Evolutionary conservation across 2,113 vertebrate species (phyloP).

Genomic region (Nothoprocta pentlandii): DNA sequence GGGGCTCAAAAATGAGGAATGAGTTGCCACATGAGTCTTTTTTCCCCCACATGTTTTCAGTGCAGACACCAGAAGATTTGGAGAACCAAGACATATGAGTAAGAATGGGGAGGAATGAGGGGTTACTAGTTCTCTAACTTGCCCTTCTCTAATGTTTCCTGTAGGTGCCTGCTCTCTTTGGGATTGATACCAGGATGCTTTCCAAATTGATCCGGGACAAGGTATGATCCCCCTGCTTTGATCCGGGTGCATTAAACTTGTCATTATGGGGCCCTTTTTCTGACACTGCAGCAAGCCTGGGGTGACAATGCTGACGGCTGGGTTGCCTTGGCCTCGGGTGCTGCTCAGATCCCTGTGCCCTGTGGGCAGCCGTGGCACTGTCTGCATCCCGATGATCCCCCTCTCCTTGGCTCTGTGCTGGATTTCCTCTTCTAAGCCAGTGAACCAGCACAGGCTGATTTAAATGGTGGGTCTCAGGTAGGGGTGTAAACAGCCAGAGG

Average conservation of each 20-base stretch:
- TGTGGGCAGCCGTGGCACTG: not conserved
- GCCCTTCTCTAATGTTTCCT: not conserved
- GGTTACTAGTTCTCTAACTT: not conserved
- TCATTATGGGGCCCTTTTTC: not conserved
- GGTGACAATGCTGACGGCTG: not conserved
- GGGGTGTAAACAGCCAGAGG: not conserved
- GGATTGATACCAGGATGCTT: conserved; percentile 95
- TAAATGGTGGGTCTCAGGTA: not conserved
- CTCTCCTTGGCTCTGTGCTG: not conserved
- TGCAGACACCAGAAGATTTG: not conserved
- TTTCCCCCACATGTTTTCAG: not conserved
- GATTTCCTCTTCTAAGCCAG: not conserved
- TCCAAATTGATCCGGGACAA: conserved; percentile 93
- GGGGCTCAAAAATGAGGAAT: not conserved
- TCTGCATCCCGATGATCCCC: not conserved
- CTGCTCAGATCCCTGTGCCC: not conserved
- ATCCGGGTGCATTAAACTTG: not conserved
- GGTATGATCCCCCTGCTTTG: conserved; percentile 73
- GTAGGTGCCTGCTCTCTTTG: conserved; percentile 93
- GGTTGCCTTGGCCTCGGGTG: not conserved
- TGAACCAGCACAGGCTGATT: not conserved
- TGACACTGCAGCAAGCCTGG: not conserved
- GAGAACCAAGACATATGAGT: not conserved
- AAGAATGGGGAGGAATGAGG: not conserved
- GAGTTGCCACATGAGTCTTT: not conserved